Evolutionary conservation across 2,888 invertebrate genomes (phyloP).

Genomic region (Sphaeridia pumilis): DNA sequence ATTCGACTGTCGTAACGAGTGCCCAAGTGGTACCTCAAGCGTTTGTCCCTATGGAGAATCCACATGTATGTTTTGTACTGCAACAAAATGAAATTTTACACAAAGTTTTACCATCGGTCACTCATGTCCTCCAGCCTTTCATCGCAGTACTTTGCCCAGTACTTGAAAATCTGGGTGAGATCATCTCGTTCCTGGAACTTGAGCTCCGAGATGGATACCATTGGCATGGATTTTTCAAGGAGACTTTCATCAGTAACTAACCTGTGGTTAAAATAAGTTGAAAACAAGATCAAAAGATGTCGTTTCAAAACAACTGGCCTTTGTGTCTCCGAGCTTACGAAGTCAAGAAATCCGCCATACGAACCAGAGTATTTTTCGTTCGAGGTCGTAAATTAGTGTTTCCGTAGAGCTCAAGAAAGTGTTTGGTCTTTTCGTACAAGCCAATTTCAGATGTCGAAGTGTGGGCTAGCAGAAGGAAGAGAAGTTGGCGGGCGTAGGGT

Average conservation of each 20-base stretch:
- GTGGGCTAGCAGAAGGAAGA: slow-evolving; percentile 58
- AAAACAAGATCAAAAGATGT: too few species aligned
- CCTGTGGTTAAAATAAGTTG: slow-evolving; percentile 38
- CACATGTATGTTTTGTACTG: too few species aligned
- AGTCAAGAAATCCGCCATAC: slow-evolving; percentile 54
- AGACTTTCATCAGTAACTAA: slow-evolving; percentile 62
- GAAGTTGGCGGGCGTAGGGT: slow-evolving; percentile 61
- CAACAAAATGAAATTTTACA: slow-evolving; percentile 28
- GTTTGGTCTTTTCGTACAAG: slow-evolving; percentile 58
- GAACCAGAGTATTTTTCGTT: slow-evolving; percentile 60
- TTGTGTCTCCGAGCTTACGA: slow-evolving; percentile 39
- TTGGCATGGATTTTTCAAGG: slow-evolving; percentile 48
- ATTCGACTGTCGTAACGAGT: slow-evolving; percentile 60
- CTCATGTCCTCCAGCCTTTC: slow-evolving; percentile 53
- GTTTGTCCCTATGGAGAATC: slow-evolving; percentile 54
- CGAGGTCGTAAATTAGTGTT: slow-evolving; percentile 65
- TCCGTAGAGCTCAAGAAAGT: slow-evolving; percentile 76
- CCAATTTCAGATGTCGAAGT: slow-evolving; percentile 58
- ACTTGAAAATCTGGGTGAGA: slow-evolving; percentile 58
- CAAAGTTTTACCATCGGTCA: slow-evolving; percentile 48
- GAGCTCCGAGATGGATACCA: slow-evolving; percentile 56
- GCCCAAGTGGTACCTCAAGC: slow-evolving; percentile 57
- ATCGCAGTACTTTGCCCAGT: slow-evolving; percentile 44
- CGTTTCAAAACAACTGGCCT: too few species aligned
- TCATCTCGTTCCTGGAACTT: slow-evolving; percentile 76